Conservation (phyloP, 30 jellyfish, hydroid and myxozoan genomes). For the Aurelia aurita region DNA sequence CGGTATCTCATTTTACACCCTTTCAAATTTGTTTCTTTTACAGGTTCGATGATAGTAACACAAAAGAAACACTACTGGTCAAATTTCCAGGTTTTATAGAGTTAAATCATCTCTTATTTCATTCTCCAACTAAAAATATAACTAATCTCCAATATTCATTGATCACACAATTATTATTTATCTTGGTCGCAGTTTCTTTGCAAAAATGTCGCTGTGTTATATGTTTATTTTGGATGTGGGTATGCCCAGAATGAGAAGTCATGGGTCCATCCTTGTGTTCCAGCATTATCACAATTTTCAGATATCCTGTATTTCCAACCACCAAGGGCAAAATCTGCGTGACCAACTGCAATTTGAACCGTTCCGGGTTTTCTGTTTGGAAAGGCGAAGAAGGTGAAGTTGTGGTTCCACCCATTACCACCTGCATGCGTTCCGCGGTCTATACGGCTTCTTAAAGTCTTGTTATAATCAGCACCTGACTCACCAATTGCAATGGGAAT, state of each 20-base stretch:
- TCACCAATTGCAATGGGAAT: constrained; percentile 45
- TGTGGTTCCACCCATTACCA: constrained; percentile 55
- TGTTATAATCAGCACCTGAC: constrained; percentile 40
- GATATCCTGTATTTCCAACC: constrained; percentile 56
- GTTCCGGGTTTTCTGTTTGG: constrained; percentile 35
- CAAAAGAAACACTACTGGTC: too few species aligned
- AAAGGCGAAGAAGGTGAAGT: constrained; percentile 30
- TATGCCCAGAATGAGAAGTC: constrained; percentile 50
- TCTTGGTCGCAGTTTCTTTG: too few species aligned
- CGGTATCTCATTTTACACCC: too few species aligned
- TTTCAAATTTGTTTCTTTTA: too few species aligned
- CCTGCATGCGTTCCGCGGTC: constrained; percentile 60
- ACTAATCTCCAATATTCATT: too few species aligned
- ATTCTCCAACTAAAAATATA: too few species aligned
- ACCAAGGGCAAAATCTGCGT: constrained; percentile 40
- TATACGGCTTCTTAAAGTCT: constrained; percentile 24
- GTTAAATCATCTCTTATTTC: too few species aligned
- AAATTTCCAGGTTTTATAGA: too few species aligned
- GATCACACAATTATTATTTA: too few species aligned
- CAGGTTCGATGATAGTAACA: too few species aligned
- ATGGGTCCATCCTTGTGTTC: constrained; percentile 58
- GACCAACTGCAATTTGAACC: constrained; percentile 41
- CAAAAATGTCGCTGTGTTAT: too few species aligned
- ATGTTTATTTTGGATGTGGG: constrained; percentile 26
- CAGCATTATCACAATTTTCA: constrained; percentile 30